Conservation (phyloP, 2,113 vertebrate species). For the Ctenodactylus gundi region DNA sequence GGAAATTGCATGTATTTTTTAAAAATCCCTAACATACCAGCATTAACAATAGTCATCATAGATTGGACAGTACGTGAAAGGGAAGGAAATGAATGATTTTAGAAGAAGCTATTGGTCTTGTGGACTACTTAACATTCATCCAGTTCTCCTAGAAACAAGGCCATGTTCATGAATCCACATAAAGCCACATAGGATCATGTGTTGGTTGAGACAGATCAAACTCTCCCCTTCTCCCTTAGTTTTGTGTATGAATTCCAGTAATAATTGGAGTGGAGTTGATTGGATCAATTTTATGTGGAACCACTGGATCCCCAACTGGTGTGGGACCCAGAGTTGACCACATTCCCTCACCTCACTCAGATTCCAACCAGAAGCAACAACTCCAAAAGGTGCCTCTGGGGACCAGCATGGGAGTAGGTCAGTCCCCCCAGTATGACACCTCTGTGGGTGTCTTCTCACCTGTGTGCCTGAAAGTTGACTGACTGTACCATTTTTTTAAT, state of each 20-base stretch:
- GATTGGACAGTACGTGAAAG: not conserved
- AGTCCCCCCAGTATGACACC: not conserved
- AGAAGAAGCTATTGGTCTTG: not conserved
- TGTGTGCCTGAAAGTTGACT: not conserved
- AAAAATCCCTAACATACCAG: not conserved
- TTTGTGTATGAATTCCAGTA: not conserved
- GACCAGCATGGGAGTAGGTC: not conserved
- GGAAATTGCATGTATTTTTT: not conserved
- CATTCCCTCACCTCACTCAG: not conserved
- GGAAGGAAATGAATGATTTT: not conserved
- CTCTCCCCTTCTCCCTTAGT: not conserved
- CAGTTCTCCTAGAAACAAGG: not conserved
- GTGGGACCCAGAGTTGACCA: not conserved
- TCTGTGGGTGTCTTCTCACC: not conserved
- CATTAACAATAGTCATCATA: not conserved
- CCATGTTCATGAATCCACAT: not conserved
- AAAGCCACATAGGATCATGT: not conserved
- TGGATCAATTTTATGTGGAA: not conserved
- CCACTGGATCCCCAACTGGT: not conserved
- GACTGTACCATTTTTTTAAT: slow-evolving; percentile 47
- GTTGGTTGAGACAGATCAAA: not conserved
- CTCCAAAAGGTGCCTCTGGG: not conserved
- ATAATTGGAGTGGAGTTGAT: not conserved
- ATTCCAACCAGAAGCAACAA: not conserved
- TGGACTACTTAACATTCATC: not conserved